Percentiles rank a stretch among this genome's conserved stretches.
These are phyloP conservation scores for Gandaritis pyraliata DNA, from an alignment of 2,888 invertebrate genomes.

Conservation along the genomic window DNA sequence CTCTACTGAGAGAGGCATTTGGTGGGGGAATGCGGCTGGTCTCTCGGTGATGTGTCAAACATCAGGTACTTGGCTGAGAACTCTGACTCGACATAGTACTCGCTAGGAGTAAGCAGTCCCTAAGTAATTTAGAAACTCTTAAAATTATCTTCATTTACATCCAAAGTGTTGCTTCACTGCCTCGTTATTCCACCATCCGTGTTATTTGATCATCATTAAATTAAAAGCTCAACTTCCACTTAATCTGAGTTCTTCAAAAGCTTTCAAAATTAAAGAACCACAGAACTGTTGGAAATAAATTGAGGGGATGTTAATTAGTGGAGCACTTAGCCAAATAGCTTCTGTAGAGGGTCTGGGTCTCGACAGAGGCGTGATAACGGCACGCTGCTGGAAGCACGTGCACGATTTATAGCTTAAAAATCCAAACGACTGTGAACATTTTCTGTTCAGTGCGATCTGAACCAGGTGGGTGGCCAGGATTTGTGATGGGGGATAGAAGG, in stretches of 20 bases:
- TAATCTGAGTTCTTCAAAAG: conserved; percentile 38
- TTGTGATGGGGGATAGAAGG: neutral
- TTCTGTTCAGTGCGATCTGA: conserved; percentile 22
- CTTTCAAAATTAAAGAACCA: conserved; percentile 46
- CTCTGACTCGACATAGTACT: no score
- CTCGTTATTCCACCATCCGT: conserved; percentile 6
- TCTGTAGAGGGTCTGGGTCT: conserved; percentile 34
- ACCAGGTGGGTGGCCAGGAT: conserved; percentile 7
- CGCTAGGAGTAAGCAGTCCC: no score
- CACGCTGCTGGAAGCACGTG: conserved; percentile 50
- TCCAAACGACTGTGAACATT: conserved; percentile 44
- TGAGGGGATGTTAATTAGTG: conserved; percentile 53
- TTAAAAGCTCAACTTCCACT: conserved; percentile 34
- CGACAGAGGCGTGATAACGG: conserved; percentile 40
- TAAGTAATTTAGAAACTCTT: conserved; percentile 10
- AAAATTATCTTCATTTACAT: conserved; percentile 14
- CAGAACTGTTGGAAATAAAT: conserved; percentile 48
- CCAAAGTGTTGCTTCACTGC: conserved; percentile 4
- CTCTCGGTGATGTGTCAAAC: no score
- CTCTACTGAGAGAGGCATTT: no score
- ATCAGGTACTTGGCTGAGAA: no score
- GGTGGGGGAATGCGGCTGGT: no score
- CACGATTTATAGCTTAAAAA: conserved; percentile 62
- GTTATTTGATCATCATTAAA: conserved; percentile 27
- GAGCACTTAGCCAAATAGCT: conserved; percentile 52